Evolutionary conservation across 2,113 vertebrate genomes (phyloP).

Genomic region (Urocolius indicus): DNA sequence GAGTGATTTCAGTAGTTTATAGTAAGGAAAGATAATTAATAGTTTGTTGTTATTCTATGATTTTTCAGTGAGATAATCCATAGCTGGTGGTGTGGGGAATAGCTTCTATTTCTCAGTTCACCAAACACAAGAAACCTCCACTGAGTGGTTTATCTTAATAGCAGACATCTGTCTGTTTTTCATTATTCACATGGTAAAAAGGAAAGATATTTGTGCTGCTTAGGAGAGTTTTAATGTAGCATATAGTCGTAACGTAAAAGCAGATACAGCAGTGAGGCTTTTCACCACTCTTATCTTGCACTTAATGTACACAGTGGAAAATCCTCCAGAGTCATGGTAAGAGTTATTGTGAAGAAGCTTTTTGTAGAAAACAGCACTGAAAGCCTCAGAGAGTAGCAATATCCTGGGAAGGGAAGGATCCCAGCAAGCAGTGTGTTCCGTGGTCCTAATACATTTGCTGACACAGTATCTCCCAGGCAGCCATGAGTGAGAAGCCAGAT

Average conservation of each 20-base stretch:
- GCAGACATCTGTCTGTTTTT: not conserved
- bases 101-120: constrained; percentile 11
- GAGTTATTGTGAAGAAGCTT: not conserved
- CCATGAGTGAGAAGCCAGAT: not conserved
- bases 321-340: not conserved
- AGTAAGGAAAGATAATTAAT: constrained; percentile 58
- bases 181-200: not conserved
- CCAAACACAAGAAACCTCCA: constrained; percentile 5
- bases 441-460: not conserved
- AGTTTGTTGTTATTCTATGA: constrained; percentile 49
- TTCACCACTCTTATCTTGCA: not conserved
- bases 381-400: not conserved
- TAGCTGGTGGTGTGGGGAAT: constrained; percentile 19
- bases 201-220: not conserved
- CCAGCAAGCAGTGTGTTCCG: not conserved
- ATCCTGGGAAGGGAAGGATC: not conserved
- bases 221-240: not conserved
- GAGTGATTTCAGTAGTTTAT: constrained; percentile 45
- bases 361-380: not conserved
- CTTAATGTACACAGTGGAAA: not conserved
- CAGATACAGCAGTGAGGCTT: not conserved
- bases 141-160: constrained; percentile 17
- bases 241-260: not conserved
- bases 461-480: not conserved
- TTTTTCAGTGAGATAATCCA: constrained; percentile 55